Conservation (phyloP, 2,888 invertebrate species). For the Phortica okadai region DNA sequence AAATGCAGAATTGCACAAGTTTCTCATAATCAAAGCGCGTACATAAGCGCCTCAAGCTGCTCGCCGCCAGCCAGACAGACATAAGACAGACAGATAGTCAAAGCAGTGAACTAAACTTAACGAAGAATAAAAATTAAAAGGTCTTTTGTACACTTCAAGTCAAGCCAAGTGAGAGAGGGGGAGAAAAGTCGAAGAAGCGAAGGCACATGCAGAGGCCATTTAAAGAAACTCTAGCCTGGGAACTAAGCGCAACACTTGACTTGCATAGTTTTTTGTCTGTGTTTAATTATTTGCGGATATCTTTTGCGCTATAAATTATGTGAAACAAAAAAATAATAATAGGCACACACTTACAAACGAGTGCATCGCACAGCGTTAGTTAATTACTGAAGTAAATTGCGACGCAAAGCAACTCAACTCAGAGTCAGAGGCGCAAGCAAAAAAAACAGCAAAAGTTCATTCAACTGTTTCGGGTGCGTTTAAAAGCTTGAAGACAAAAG, state of each 20-base stretch:
- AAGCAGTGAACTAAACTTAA: background rate
- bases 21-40: conserved; percentile 65
- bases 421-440: background rate
- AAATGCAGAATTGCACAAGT: conserved; percentile 25
- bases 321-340: background rate
- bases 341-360: background rate
- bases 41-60: conserved; percentile 37
- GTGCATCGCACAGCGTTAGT: background rate
- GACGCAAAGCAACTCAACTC: background rate
- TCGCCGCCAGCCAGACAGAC: background rate
- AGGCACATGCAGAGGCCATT: background rate
- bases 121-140: conserved; percentile 59
- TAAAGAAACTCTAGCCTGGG: background rate
- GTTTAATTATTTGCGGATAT: background rate
- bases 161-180: background rate
- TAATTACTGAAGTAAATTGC: background rate
- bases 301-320: conserved; percentile 18
- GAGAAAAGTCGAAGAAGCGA: background rate
- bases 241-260: conserved; percentile 2
- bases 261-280: background rate
- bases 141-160: conserved; percentile 57
- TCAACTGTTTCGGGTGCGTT: background rate
- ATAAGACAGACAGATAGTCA: background rate
- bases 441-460: conserved; percentile 1
- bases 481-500: background rate